Evolutionary conservation across 2,888 invertebrate genomes (phyloP).

Genomic region (Pelosia muscerda): DNA sequence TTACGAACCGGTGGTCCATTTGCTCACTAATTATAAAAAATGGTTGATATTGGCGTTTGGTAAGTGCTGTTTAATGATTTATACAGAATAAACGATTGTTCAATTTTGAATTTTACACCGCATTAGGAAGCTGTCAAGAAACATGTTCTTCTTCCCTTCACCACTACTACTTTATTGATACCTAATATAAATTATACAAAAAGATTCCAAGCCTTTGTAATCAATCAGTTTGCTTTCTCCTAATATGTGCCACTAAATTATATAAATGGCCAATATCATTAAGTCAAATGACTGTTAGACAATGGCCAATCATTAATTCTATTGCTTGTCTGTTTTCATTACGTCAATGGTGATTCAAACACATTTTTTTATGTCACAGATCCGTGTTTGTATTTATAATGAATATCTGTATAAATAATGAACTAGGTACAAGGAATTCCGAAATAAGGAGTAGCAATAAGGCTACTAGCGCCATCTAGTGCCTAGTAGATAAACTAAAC

Average conservation of each 20-base stretch:
- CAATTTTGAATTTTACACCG: too few species aligned
- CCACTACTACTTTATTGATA: too few species aligned
- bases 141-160: too few species aligned
- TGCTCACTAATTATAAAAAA: too few species aligned
- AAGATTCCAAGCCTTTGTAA: conserved; percentile 4
- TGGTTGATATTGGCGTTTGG: too few species aligned
- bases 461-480: conserved; percentile 9
- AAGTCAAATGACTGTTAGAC: conserved; percentile 9
- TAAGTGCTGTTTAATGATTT: too few species aligned
- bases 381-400: background rate
- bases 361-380: background rate
- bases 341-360: conserved; percentile 9
- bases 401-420: background rate
- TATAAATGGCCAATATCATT: conserved; percentile 16
- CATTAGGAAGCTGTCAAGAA: too few species aligned
- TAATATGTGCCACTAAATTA: conserved; percentile 13
- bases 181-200: background rate
- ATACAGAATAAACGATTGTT: too few species aligned
- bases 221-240: conserved; percentile 6
- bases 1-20: too few species aligned
- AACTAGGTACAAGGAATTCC: background rate
- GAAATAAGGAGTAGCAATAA: background rate
- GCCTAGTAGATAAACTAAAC: background rate
- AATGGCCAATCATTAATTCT: conserved; percentile 12
- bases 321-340: conserved; percentile 1